Evolutionary conservation across 2,797 vertebrate species (phyloP), one percentile per base, ranked within the genome.

Genomic region (Oreochromis grahami): DNA sequence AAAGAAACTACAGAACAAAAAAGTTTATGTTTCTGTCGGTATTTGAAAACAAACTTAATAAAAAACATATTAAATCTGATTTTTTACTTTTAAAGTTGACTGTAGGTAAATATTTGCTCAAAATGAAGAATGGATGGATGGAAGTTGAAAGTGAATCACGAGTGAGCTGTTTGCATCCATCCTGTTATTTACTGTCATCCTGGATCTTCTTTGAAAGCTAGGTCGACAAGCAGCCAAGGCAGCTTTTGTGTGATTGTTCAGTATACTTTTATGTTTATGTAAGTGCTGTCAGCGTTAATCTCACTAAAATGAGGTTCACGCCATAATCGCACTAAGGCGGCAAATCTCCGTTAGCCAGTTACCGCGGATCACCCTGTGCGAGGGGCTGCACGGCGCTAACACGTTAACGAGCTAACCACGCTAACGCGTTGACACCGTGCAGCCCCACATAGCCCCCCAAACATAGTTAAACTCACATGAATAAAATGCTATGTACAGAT

Each of bases 371-470:
- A 3, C 24, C 53, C 53, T 29, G 53, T 56, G 52, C 1, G 2
- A 11, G 50, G 50, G 9, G 50, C 50, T 51, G 19, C 50, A 11
- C 0, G 11, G 51, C 0, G 1, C 8, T n/a, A 53, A 2, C 1
- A 3, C 0, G 17, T 5, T n/a, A 50, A 50, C 0, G 8, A 1
- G n/a, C 51, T 7, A 21, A 24, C 13, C 53, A 55, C 13, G 0
- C 53, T 55, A 56, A 56, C 14, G 1, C 2, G 1, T 56, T 56
- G 24, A 56, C 26, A 24, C 53, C 53, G 3, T 56, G 24, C 53
- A 55, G 53, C 24, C 24, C 1, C 53, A 55, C 13, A 55, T 2
- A 5, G 7, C 26, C 13, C 53, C 26, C 56, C 26, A 60, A 34
- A 32, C 3, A 60, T 60, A 43, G 41, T 11, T 43, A 43, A 11